Percentiles rank a stretch among this genome's conserved stretches.
Conservation (phyloP, 2,797 vertebrate genomes). For the Schizothorax lantsangensis region DNA sequence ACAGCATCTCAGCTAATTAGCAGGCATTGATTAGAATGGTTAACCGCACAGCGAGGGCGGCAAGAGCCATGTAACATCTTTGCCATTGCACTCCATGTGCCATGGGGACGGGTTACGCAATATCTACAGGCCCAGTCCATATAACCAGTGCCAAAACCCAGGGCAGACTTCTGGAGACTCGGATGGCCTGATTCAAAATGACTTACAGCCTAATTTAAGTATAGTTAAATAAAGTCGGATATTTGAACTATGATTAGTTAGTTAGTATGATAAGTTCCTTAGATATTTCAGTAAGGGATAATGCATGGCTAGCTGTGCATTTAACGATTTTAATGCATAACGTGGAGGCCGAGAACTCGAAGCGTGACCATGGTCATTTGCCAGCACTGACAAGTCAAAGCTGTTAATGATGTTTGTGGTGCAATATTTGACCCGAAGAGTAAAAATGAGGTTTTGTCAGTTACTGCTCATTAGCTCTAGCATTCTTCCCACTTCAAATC, state of each 20-base stretch:
- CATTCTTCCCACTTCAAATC: too few species aligned
- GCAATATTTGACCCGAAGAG: not conserved
- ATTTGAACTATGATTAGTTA: not conserved
- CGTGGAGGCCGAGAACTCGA: not conserved
- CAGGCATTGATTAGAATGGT: conserved; percentile 40
- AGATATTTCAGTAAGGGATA: not conserved
- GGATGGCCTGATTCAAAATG: not conserved
- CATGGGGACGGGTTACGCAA: not conserved
- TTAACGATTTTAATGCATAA: not conserved
- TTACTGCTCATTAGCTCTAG: too few species aligned
- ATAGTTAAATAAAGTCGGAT: not conserved
- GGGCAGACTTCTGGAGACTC: not conserved
- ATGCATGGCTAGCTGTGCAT: not conserved
- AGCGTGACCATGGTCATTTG: not conserved
- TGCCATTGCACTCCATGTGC: not conserved
- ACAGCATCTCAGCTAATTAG: conserved; percentile 38
- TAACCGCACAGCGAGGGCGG: conserved; percentile 22
- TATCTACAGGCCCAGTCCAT: not conserved
- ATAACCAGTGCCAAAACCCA: not conserved
- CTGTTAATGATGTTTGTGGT: not conserved
- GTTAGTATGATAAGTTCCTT: not conserved
- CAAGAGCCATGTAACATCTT: conserved; percentile 6
- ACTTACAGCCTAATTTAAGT: too few species aligned
- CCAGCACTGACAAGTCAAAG: not conserved
- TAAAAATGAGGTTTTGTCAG: too few species aligned